Percentiles rank a stretch among this genome's conserved stretches.
phyloP scores from a whole-genome alignment of 2,888 invertebrate species.

The Agonopterix arenella region DNA sequence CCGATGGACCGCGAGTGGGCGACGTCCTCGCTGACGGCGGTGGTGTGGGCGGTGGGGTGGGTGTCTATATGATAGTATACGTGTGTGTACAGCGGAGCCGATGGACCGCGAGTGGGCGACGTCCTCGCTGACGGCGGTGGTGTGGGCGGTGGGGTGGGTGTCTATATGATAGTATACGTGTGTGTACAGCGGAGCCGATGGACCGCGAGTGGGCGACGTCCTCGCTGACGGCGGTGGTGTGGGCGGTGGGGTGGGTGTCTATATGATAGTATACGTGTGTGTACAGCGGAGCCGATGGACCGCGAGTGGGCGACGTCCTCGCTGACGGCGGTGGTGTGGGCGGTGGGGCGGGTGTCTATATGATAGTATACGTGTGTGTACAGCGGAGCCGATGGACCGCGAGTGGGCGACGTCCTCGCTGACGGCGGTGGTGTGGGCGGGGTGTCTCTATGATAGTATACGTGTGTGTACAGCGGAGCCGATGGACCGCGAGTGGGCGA shows the following conservation, averaged over 20 bases:
- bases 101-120: no score
- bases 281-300: conserved; percentile 84
- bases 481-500: no score
- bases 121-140: conserved; percentile 80
- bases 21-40: conserved; percentile 79
- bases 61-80: no score
- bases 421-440: conserved; percentile 87
- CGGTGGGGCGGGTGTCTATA: conserved; percentile 81
- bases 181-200: conserved; percentile 80
- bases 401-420: conserved; percentile 81
- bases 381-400: conserved; percentile 87
- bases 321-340: conserved; percentile 87
- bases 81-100: conserved; percentile 78
- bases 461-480: conserved; percentile 77
- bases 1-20: conserved; percentile 84
- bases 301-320: no score
- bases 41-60: conserved; percentile 93
- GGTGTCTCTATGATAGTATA: no score
- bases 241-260: no score
- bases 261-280: no score
- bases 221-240: conserved; percentile 82
- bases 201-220: conserved; percentile 84
- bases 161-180: no score
- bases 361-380: no score
- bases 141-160: conserved; percentile 91